Conservation (phyloP, 2,113 vertebrate genomes). For the Odocoileus virginianus region DNA sequence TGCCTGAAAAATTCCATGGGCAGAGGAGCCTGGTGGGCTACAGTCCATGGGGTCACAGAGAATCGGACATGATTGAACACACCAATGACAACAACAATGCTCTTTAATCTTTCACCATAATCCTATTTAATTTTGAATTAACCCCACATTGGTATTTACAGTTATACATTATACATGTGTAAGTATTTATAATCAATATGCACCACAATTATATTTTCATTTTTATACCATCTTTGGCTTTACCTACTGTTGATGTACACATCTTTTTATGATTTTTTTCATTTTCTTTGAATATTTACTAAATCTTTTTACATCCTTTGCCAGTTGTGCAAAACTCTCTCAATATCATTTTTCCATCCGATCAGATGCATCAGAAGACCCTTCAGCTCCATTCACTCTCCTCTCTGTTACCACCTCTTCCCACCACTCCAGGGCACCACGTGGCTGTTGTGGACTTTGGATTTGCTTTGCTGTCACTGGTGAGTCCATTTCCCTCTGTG, state of each 20-base stretch:
- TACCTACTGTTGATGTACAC: not conserved
- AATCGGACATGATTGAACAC: not conserved
- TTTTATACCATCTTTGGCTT: not conserved
- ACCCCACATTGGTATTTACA: not conserved
- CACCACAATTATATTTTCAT: not conserved
- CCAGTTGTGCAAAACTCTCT: not conserved
- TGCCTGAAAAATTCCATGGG: not conserved
- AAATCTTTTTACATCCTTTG: not conserved
- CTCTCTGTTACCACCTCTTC: not conserved
- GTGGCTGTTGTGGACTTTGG: rapidly evolving
- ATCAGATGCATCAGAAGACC: not conserved
- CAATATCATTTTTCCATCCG: rapidly evolving
- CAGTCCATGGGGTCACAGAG: not conserved
- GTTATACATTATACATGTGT: not conserved
- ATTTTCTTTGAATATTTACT: not conserved
- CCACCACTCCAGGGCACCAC: rapidly evolving
- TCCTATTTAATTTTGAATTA: not conserved
- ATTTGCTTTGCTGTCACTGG: rapidly evolving
- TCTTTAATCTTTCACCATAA: not conserved
- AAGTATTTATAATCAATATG: not conserved
- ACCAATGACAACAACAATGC: not conserved
- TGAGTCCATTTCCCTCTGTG: rapidly evolving
- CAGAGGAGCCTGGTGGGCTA: rapidly evolving
- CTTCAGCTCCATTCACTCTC: rapidly evolving
- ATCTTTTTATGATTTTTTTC: not conserved